Percentiles rank a stretch among this genome's conserved stretches.
These are phyloP conservation scores for Centropyge bicolor DNA, from an alignment of 2,797 vertebrate genomes.

Conservation along the genomic window DNA sequence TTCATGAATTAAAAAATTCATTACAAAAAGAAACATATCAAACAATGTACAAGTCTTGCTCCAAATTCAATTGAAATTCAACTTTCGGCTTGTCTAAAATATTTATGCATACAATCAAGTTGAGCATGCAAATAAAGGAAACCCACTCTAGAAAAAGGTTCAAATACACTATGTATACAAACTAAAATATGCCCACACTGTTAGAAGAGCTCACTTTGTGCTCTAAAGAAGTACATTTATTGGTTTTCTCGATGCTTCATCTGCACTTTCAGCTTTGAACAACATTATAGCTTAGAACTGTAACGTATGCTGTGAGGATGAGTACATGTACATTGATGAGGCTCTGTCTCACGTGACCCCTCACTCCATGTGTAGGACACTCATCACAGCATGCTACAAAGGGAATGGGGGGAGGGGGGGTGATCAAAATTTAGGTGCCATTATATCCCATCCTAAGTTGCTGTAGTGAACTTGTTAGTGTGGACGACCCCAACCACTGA, in stretches of 20 bases:
- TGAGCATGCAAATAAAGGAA: conserved; percentile 95
- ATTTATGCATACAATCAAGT: conserved; percentile 99
- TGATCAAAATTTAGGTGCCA: conserved; percentile 58
- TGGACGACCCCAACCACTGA: conserved; percentile 48
- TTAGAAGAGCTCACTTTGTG: conserved; percentile 87
- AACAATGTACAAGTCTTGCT: conserved; percentile 99
- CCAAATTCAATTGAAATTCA: conserved; percentile 99
- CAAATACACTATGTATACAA: conserved; percentile 99
- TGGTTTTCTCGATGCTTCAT: conserved; percentile 85
- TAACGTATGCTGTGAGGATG: conserved; percentile 77
- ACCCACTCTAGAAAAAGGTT: conserved; percentile 96
- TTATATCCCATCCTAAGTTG: conserved; percentile 55
- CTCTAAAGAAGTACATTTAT: conserved; percentile 86
- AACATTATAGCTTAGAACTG: conserved; percentile 81
- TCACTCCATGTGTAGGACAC: conserved; percentile 66
- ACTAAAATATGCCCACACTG: conserved; percentile 96
- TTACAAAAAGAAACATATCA: conserved; percentile 99
- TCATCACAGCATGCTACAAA: conserved; percentile 62
- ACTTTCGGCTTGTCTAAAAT: conserved; percentile 99
- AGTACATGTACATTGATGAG: conserved; percentile 77
- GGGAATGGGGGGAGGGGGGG: conserved; percentile 50
- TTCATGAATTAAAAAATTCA: conserved; percentile 99
- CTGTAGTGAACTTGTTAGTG: conserved; percentile 53
- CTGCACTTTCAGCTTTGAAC: conserved; percentile 83
- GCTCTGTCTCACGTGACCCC: conserved; percentile 71